Conservation (phyloP, 2,113 vertebrate species). For the Panthera leo region DNA sequence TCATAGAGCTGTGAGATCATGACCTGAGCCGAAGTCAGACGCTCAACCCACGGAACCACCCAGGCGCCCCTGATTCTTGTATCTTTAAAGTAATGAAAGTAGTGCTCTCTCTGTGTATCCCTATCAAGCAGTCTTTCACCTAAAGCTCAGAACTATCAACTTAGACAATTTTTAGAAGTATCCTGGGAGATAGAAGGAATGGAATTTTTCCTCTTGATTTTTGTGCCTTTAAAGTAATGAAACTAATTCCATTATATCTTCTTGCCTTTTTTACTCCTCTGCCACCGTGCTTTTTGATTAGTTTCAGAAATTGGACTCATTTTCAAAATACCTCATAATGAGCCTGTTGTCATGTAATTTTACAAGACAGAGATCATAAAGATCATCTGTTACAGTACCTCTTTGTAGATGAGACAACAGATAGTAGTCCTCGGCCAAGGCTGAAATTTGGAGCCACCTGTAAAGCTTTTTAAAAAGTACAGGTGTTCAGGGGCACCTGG, state of each 20-base stretch:
- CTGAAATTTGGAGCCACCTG: not conserved
- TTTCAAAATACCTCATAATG: not conserved
- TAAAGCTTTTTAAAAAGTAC: not conserved
- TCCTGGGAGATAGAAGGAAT: constrained; percentile 28
- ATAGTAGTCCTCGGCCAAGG: not conserved
- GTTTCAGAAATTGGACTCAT: not conserved
- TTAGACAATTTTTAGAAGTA: constrained; percentile 3
- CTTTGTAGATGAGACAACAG: not conserved
- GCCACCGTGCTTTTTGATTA: not conserved
- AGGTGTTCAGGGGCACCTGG: not conserved
- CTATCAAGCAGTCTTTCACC: not conserved
- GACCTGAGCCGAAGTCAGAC: too few species aligned
- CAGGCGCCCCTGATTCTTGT: not conserved
- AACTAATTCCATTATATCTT: not conserved
- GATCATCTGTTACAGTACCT: not conserved
- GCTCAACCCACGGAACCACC: too few species aligned
- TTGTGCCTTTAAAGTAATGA: constrained; percentile 2
- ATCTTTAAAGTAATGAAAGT: constrained; percentile 6
- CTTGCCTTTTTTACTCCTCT: not conserved
- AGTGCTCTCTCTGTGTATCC: not conserved
- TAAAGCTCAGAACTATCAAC: not conserved
- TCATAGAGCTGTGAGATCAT: too few species aligned
- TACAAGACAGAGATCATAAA: not conserved
- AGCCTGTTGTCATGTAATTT: not conserved
- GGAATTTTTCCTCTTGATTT: not conserved